A percentile compares a stretch with the other conserved stretches of the same genome.
phyloP scores from a whole-genome alignment of 2,797 vertebrate species.

The Gobio occitaniae region DNA sequence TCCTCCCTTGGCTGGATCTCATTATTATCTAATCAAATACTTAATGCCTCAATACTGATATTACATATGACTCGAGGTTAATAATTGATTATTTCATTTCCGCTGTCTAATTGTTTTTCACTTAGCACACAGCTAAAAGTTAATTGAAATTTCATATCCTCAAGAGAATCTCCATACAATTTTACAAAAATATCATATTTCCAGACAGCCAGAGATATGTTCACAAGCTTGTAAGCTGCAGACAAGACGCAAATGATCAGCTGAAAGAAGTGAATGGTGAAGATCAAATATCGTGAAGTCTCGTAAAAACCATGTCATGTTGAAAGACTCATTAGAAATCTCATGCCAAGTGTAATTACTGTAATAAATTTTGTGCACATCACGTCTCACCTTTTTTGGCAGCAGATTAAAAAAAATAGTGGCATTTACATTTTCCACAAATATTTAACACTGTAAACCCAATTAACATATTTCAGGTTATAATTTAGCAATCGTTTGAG shows the following conservation, averaged over 20 bases:
- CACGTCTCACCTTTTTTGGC: slow-evolving; percentile 6
- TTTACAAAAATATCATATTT: slow-evolving; percentile 33
- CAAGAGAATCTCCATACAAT: slow-evolving; percentile 54
- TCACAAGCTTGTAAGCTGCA: neutral
- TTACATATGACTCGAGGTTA: slow-evolving; percentile 64
- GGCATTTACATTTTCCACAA: slow-evolving; percentile 11
- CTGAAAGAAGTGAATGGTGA: slow-evolving; percentile 28
- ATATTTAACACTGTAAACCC: slow-evolving; percentile 2
- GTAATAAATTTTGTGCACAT: slow-evolving; percentile 5
- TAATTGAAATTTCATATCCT: slow-evolving; percentile 65
- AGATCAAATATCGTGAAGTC: neutral
- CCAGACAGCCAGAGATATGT: slow-evolving; percentile 33
- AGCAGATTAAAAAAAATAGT: neutral
- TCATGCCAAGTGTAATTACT: neutral
- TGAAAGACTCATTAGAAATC: neutral
- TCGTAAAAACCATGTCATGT: neutral
- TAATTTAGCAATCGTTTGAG: neutral
- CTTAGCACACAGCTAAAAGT: slow-evolving; percentile 49
- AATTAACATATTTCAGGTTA: slow-evolving; percentile 3
- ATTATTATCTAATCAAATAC: slow-evolving; percentile 66
- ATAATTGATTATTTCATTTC: slow-evolving; percentile 62
- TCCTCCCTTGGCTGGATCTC: slow-evolving; percentile 52
- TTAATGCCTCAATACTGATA: slow-evolving; percentile 66
- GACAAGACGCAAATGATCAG: slow-evolving; percentile 36
- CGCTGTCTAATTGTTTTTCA: slow-evolving; percentile 63